These are phyloP conservation scores for Oasisia sp. DNA, from an alignment of 2,888 invertebrate species.

Conservation along the genomic window DNA sequence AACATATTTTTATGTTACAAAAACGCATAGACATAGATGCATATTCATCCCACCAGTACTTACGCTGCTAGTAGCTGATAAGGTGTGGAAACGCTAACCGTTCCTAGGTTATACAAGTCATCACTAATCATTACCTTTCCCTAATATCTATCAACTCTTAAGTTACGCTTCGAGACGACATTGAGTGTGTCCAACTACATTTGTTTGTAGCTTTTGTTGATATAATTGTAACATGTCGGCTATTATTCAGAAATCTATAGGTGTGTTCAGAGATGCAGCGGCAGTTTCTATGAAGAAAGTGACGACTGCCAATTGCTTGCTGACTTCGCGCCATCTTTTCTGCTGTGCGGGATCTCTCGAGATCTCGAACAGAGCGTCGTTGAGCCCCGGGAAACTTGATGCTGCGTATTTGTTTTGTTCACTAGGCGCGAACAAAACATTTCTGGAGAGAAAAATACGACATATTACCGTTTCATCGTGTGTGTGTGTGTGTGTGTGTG, in stretches of 20 bases:
- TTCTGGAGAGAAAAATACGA: slow-evolving; percentile 40
- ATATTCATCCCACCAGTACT: no score
- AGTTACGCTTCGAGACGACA: background rate
- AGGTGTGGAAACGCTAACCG: no score
- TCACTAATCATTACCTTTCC: background rate
- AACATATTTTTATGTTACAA: no score
- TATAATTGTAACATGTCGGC: background rate
- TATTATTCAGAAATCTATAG: background rate
- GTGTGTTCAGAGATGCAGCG: slow-evolving; percentile 18
- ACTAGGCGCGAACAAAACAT: slow-evolving; percentile 62
- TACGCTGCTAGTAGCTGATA: no score
- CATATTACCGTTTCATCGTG: no score
- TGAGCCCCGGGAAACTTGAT: slow-evolving; percentile 56
- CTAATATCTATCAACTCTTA: background rate
- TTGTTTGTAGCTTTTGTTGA: background rate
- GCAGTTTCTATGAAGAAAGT: slow-evolving; percentile 30
- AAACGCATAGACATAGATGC: no score
- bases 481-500: no score
- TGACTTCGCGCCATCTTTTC: slow-evolving; percentile 30
- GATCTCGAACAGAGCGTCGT: slow-evolving; percentile 55
- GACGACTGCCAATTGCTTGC: slow-evolving; percentile 28
- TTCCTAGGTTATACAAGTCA: no score
- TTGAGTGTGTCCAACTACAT: background rate
- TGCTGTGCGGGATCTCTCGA: slow-evolving; percentile 26
- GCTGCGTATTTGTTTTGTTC: slow-evolving; percentile 52